These are phyloP conservation scores for Lithophane ornitopus DNA, from an alignment of 2,888 invertebrate genomes.

Conservation along the genomic window DNA sequence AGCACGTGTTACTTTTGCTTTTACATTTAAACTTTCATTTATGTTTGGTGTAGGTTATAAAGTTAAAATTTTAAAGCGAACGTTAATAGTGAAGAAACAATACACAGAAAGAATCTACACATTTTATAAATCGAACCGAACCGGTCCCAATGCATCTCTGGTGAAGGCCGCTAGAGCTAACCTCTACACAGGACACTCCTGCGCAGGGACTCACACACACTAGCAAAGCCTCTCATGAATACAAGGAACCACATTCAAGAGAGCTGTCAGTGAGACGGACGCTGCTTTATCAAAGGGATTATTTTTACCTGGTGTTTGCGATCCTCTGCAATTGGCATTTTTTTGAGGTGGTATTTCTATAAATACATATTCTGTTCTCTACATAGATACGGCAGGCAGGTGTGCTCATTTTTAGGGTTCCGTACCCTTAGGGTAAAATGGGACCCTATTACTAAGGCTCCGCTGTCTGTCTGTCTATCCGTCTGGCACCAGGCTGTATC, in stretches of 20 bases:
- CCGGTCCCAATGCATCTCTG: constrained; percentile 87
- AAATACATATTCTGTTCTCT: constrained; percentile 71
- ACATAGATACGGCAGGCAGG: constrained; percentile 71
- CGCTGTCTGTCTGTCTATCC: no score
- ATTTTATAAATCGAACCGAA: constrained; percentile 80
- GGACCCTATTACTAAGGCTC: no score
- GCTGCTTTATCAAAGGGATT: constrained; percentile 71
- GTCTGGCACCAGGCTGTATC: no score
- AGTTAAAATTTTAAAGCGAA: constrained; percentile 1
- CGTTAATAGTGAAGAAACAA: constrained; percentile 9
- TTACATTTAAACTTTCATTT: constrained; percentile 58
- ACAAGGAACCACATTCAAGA: constrained; percentile 70
- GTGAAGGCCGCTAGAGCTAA: constrained; percentile 88
- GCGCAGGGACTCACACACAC: constrained; percentile 83
- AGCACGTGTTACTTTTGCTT: constrained; percentile 66
- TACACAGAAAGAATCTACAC: constrained; percentile 69
- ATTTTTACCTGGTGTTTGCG: constrained; percentile 81
- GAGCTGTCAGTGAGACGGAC: constrained; percentile 72
- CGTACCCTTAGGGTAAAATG: no score
- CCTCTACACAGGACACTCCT: constrained; percentile 85
- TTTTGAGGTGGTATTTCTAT: constrained; percentile 78
- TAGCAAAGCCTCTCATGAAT: constrained; percentile 67
- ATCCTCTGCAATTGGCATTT: constrained; percentile 80
- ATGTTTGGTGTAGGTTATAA: background rate
- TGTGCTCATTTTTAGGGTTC: constrained; percentile 70